A percentile compares a stretch with the other conserved stretches of the same genome.
These are phyloP conservation scores for Meandrina meandrites DNA, from an alignment of 92 coral and sea anemone genomes.

Conservation along the genomic window DNA sequence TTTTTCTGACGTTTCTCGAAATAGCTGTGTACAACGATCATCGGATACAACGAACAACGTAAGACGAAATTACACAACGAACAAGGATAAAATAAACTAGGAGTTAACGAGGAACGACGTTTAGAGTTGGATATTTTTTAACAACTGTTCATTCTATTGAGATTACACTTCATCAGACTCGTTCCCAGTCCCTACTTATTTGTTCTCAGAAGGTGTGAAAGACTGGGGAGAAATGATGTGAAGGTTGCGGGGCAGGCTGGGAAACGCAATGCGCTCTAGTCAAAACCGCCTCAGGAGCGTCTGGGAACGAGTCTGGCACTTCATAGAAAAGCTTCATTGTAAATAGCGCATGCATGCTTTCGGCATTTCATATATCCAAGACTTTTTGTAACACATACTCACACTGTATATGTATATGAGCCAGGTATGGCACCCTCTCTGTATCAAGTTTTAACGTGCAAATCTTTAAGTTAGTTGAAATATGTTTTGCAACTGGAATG, in stretches of 20 bases:
- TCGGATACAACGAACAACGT: neutral
- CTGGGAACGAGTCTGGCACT: no score
- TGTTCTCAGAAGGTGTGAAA: no score
- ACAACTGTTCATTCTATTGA: neutral
- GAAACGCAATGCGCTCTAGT: no score
- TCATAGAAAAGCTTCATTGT: neutral
- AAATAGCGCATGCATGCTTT: slow-evolving; percentile 8
- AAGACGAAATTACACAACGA: neutral
- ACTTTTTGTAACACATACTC: slow-evolving; percentile 3
- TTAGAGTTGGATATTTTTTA: neutral
- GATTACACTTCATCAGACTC: neutral
- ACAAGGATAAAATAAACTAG: no score
- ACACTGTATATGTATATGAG: neutral
- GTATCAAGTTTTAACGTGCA: neutral
- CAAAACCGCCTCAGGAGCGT: no score
- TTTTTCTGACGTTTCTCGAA: no score
- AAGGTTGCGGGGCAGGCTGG: no score
- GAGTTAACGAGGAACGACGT: no score
- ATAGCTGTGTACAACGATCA: no score
- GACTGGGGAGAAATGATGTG: no score
- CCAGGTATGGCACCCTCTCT: neutral
- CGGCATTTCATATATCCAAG: neutral
- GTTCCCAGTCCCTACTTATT: no score
- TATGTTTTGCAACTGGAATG: neutral
- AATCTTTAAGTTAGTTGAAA: neutral